Base-by-base conservation (phyloP, 2,113 vertebrate genomes). In the Atrichornis clamosus region DNA sequence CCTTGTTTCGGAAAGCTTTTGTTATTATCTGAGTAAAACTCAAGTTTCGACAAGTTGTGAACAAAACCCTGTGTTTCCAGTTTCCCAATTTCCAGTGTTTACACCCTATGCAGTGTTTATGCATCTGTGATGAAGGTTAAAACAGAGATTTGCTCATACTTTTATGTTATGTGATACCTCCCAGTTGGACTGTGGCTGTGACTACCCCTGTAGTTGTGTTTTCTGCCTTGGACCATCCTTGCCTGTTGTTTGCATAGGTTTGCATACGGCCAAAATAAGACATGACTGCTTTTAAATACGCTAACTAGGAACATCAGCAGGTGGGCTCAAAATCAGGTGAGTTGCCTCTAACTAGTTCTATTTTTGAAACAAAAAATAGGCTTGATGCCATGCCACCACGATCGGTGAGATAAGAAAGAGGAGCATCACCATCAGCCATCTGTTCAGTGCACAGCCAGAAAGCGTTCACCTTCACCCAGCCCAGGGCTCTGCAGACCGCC, bases 11-110 rank as follows among this genome's bases (percentile, higher is more conserved):
- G n/a, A 95, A 85, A 84, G 52, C 24, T 81, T 89, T 75, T 75
- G 44, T 53, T 83, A 74, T 67, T 81, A 75, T 49, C 37, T 52
- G 44, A 78, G 44, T 28, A 84, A 67, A 88, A 86, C 17, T 90
- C 79, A 86, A 81, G 84, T 86, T 94, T 52, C 6, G 14, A 56
- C 79, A 93, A 84, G 82, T 21, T 63, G 14, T 27, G 47, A 59
- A 78, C 81, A 68, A 18, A 84, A 18, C 32, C 28, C 39, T 10
- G 53, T 21, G 50, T 62, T 75, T 88, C 58, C 63, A 69, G 41
- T 82, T 65, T 92, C 62, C 42, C 41, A 19, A 0, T 79, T 85
- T 80, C 42, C 73, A 76, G n/a, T 7, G 3, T 72, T 85, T 64
- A 19, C 50, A 39, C 6, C 41, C 86, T 22, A 42, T 0, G 0